Percentiles rank a stretch among this genome's conserved stretches.
Evolutionary conservation across 2,113 vertebrate species (phyloP).

Genomic region (Tapirus terrestris): DNA sequence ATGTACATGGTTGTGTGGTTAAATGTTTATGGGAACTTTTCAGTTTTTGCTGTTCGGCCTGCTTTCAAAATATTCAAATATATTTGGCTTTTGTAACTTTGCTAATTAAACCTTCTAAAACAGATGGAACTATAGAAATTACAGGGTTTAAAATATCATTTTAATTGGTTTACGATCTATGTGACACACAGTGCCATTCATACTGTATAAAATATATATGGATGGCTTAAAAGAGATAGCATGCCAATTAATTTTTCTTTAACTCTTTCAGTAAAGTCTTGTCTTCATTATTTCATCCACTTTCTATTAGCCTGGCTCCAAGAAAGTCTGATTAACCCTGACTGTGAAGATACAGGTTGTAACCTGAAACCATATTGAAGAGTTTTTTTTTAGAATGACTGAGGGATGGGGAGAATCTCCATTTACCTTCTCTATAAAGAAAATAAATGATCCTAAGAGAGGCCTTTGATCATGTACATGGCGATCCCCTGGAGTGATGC

Average conservation of each 20-base stretch:
- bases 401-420: neutral
- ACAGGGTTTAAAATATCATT: constrained; percentile 88
- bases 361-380: neutral
- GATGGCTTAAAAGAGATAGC: constrained; percentile 80
- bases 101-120: constrained; percentile 90
- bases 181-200: constrained; percentile 87
- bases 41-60: constrained; percentile 85
- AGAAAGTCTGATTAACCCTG: constrained; percentile 16
- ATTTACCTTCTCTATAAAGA: constrained; percentile 23
- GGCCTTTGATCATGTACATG: neutral
- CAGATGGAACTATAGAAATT: constrained; percentile 91
- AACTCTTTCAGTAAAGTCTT: constrained; percentile 80
- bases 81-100: constrained; percentile 90
- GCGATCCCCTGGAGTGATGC: neutral
- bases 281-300: constrained; percentile 63
- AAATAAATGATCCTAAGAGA: constrained; percentile 26
- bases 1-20: constrained; percentile 71
- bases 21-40: constrained; percentile 84
- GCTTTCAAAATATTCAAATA: constrained; percentile 90
- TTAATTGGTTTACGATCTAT: constrained; percentile 91
- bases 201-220: constrained; percentile 83
- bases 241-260: constrained; percentile 86
- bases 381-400: neutral
- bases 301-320: constrained; percentile 50
- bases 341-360: constrained; percentile 29